These are phyloP conservation scores for Manis crassicaudata DNA, from an alignment of 2,797 vertebrate genomes.

Conservation along the genomic window DNA sequence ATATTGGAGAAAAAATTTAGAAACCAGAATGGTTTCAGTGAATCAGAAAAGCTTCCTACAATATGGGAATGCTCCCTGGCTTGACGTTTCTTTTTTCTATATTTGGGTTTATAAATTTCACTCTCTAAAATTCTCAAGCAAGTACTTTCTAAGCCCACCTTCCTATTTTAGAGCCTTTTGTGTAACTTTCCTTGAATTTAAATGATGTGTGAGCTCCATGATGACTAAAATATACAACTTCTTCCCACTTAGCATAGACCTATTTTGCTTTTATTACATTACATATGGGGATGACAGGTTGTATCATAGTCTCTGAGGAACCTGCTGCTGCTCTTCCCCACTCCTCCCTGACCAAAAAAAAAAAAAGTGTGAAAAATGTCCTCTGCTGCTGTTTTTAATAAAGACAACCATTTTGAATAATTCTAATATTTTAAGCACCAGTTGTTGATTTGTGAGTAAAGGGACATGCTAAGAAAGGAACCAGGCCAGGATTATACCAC, in stretches of 20 bases:
- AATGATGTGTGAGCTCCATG: neutral
- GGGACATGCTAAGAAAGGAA: neutral
- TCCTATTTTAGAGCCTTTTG: neutral
- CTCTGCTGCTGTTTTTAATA: neutral
- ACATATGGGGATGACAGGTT: neutral
- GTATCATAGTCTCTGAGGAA: neutral
- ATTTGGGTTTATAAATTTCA: constrained; percentile 36
- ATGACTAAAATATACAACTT: neutral
- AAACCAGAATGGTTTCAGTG: neutral
- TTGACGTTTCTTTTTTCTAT: neutral
- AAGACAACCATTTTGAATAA: neutral
- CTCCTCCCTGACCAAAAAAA: neutral
- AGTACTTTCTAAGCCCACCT: constrained; percentile 8
- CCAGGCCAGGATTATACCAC: neutral
- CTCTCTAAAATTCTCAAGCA: constrained; percentile 8
- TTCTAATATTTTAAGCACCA: constrained; percentile 2
- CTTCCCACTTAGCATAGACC: neutral
- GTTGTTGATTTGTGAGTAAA: constrained; percentile 30
- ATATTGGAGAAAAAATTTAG: neutral
- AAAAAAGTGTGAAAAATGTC: neutral
- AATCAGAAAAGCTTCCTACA: neutral
- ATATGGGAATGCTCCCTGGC: neutral
- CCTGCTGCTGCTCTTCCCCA: neutral
- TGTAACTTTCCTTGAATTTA: neutral
- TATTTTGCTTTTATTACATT: constrained; percentile 33